phyloP scores from a whole-genome alignment of 2,888 invertebrate species.

The Brenthis daphne region DNA sequence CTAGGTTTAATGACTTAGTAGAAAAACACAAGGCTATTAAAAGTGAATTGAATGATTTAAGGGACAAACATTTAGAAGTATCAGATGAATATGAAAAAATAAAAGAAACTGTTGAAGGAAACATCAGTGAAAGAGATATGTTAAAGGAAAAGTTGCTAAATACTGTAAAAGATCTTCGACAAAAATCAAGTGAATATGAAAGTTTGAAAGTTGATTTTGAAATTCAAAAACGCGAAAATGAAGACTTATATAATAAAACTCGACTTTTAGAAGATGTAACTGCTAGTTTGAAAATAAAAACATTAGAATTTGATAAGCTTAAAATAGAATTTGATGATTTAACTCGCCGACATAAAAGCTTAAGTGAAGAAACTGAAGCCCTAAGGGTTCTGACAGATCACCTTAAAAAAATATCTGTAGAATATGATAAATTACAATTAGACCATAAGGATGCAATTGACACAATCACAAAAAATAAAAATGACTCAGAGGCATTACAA shows the following conservation, averaged over 20 bases:
- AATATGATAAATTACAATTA: conserved; percentile 69
- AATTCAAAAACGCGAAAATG: conserved; percentile 69
- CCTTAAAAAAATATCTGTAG: conserved; percentile 68
- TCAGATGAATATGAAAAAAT: conserved; percentile 78
- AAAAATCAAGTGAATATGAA: conserved; percentile 61
- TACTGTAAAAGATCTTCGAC: conserved; percentile 62
- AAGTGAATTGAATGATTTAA: conserved; percentile 74
- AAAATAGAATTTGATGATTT: conserved; percentile 63
- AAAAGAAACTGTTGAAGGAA: conserved; percentile 63
- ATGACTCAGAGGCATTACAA: conserved; percentile 67
- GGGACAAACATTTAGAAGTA: conserved; percentile 77
- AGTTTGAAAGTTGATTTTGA: conserved; percentile 70
- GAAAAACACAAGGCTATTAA: conserved; percentile 83
- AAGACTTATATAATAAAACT: conserved; percentile 67
- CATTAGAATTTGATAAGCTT: conserved; percentile 64
- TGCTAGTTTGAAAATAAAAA: conserved; percentile 64
- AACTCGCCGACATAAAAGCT: conserved; percentile 63
- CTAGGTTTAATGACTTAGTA: conserved; percentile 82
- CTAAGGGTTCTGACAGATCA: conserved; percentile 66
- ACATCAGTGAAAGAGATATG: conserved; percentile 58
- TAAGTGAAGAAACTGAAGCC: conserved; percentile 72
- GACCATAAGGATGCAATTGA: conserved; percentile 66
- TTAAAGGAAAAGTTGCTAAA: conserved; percentile 67
- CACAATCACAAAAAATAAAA: conserved; percentile 59
- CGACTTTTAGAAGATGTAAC: conserved; percentile 70